Percentiles rank a stretch among this genome's conserved stretches.
phyloP scores from a whole-genome alignment of 23 tunicate genomes.

The Oikopleura vanhoeffeni region DNA sequence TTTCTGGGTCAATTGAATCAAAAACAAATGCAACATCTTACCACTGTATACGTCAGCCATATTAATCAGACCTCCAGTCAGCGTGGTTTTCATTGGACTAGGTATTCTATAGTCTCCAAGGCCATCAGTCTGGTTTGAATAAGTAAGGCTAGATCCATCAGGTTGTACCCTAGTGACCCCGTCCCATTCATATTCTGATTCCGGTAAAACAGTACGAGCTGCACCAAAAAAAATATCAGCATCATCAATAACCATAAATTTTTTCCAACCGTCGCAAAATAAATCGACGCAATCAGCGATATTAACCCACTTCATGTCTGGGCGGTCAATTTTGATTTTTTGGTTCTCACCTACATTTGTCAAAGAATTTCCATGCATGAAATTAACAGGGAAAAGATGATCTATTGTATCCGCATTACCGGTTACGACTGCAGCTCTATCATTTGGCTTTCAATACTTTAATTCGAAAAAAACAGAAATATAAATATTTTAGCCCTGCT shows the following conservation, averaged over 20 bases:
- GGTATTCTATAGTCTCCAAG: slow-evolving; percentile 12
- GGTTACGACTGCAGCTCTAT: too few relatives aligned
- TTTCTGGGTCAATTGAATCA: too few relatives aligned
- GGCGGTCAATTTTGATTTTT: not conserved
- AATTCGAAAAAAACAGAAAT: too few relatives aligned
- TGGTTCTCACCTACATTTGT: not conserved
- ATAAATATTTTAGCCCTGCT: too few relatives aligned
- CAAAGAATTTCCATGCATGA: not conserved
- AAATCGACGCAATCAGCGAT: slow-evolving; percentile 13
- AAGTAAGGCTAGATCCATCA: not conserved
- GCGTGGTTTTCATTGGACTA: not conserved
- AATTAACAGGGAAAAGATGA: slow-evolving; percentile 1
- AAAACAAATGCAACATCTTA: too few relatives aligned
- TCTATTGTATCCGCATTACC: too few relatives aligned
- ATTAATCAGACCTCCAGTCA: not conserved
- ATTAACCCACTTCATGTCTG: not conserved
- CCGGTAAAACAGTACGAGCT: not conserved
- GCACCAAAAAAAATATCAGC: not conserved
- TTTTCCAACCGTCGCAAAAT: not conserved
- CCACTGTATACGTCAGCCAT: not conserved
- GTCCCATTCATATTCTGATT: slow-evolving; percentile 5
- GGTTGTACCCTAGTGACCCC: slow-evolving; percentile 2
- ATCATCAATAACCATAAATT: not conserved
- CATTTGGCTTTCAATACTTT: too few relatives aligned
- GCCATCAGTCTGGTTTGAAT: not conserved